Conservation (phyloP, 2,113 vertebrate genomes). For the Boleophthalmus pectinirostris region DNA sequence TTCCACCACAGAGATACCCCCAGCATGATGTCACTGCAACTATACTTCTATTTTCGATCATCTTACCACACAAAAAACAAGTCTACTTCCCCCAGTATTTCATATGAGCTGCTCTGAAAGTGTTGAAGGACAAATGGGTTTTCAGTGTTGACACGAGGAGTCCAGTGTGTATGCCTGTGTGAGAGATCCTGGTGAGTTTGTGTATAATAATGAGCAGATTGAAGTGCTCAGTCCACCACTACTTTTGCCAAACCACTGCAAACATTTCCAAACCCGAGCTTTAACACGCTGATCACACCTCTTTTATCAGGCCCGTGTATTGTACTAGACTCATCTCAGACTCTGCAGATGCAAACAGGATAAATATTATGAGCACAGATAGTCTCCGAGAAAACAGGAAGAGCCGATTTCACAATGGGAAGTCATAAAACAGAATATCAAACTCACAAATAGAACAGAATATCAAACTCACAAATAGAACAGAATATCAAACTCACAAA, state of each 20-base stretch:
- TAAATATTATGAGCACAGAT: constrained; percentile 12
- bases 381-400: background rate
- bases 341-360: constrained; percentile 36
- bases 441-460: background rate
- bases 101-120: background rate
- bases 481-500: background rate
- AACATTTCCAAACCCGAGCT: constrained; percentile 49
- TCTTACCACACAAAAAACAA: background rate
- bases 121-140: background rate
- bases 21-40: no score
- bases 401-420: background rate
- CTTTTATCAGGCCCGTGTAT: constrained; percentile 37
- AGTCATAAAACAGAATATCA: background rate
- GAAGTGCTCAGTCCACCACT: constrained; percentile 29
- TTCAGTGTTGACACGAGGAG: constrained; percentile 5
- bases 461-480: background rate
- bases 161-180: background rate
- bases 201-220: constrained; percentile 26
- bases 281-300: constrained; percentile 49
- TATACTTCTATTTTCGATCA: background rate
- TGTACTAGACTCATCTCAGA: constrained; percentile 12
- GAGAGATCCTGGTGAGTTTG: constrained; percentile 25
- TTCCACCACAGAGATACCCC: no score
- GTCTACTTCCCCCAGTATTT: background rate
- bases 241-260: constrained; percentile 46